Base-by-base conservation (phyloP, 1,140 invertebrate species). In the Alviniconcha marisindica region DNA sequence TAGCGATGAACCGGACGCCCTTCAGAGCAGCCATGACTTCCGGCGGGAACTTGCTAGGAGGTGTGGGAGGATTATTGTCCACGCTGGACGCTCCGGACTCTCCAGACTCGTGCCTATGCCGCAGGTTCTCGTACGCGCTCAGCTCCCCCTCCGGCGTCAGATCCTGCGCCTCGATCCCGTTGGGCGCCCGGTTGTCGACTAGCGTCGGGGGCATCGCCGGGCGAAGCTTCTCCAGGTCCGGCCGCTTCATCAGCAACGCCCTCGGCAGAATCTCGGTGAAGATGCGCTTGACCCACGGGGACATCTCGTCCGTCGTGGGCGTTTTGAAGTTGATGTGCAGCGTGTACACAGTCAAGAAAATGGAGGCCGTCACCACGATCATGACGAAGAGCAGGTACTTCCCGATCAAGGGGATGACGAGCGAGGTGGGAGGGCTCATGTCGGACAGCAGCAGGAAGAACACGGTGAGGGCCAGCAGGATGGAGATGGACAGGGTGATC, bases 1-100 rank as follows among this genome's bases (percentile, higher is more conserved):
- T 97, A 33, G 98, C 98, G 91, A 99, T 99, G 94, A 98, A 99
- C 86, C 97, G 95, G 38, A 99, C 97, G 82, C 97, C 97, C 93
- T 98, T 96, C 51, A 99, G 94, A 51, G 98, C 98, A 71, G 96
- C 96, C 81, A 97, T 94, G 21, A 99, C 96, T 91, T 98, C 97
- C 0, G 97, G 95, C 14, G 89, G 84, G 83, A 88, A 89, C 44
- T 48, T 56, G 48, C 63, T 71, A 24, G 10, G 12, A n/a, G 28
- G 44, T 66, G 14, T 40, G 3, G 42, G 21, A 40, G 36, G 71
- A 69, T 15, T 33, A 31, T 44, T 86, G 71, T 36, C 51, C 81
- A 38, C 54, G 40, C 78, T 80, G 40, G 36, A 66, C 12, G 36
- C 28, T 2, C 24, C 78, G 21, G 56, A 66, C 24, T 80, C 78